Conservation (phyloP, 2,888 invertebrate species). For the Volucella inanis region DNA sequence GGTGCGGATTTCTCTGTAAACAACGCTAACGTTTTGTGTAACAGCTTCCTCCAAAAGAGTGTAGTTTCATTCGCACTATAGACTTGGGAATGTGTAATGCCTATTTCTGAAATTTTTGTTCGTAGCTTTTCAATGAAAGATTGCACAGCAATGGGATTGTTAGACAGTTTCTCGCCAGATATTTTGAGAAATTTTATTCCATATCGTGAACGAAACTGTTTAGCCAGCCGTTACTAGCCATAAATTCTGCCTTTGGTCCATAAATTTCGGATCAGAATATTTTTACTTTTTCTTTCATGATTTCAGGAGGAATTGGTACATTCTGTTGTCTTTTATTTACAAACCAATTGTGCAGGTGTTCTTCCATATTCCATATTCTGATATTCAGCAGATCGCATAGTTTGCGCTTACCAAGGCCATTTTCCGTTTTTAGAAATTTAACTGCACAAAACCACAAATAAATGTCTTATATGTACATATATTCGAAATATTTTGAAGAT, state of each 20-base stretch:
- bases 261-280: neutral
- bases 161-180: slow-evolving; percentile 35
- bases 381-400: slow-evolving; percentile 1
- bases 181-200: slow-evolving; percentile 30
- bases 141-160: slow-evolving; percentile 22
- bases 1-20: slow-evolving; percentile 36
- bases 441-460: slow-evolving; percentile 1
- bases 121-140: slow-evolving; percentile 8
- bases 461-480: too few relatives aligned
- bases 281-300: slow-evolving; percentile 6
- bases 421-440: slow-evolving; percentile 5
- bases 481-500: neutral
- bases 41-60: slow-evolving; percentile 44
- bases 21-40: slow-evolving; percentile 29
- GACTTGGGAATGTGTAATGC: slow-evolving; percentile 33
- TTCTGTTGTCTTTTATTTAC: slow-evolving; percentile 6
- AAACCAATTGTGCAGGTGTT: slow-evolving; percentile 6
- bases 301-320: slow-evolving; percentile 1
- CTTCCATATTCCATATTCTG: neutral
- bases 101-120: slow-evolving; percentile 17
- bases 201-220: slow-evolving; percentile 29
- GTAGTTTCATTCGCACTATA: slow-evolving; percentile 47
- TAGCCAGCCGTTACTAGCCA: slow-evolving; percentile 6
- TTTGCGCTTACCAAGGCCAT: slow-evolving; percentile 5
- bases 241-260: too few relatives aligned